phyloP scores from a whole-genome alignment of 92 coral and sea anemone genomes.

The Phenganax stokvisi region DNA sequence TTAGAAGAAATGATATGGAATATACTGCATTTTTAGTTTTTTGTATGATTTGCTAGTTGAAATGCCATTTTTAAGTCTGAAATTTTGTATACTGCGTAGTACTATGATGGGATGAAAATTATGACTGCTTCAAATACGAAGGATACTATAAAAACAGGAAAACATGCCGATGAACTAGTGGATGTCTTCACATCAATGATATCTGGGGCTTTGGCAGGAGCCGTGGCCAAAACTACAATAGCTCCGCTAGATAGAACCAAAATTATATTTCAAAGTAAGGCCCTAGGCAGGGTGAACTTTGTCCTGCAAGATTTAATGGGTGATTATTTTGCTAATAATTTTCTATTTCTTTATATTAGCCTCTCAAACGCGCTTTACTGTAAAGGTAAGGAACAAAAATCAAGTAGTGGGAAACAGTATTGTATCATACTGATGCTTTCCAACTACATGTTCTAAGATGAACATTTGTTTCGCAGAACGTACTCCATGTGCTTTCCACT shows the following conservation, averaged over 20 bases:
- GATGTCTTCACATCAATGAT: conserved; percentile 81
- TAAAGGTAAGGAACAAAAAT: conserved; percentile 43
- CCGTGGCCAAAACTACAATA: conserved; percentile 92
- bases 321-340: neutral
- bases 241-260: conserved; percentile 97
- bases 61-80: neutral
- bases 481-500: conserved; percentile 56
- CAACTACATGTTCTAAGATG: neutral
- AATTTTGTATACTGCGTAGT: too few relatives aligned
- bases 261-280: conserved; percentile 96
- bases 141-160: conserved; percentile 47
- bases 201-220: conserved; percentile 97
- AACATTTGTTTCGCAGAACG: conserved; percentile 54
- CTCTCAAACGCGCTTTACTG: conserved; percentile 55
- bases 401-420: neutral
- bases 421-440: neutral
- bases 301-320: neutral
- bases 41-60: neutral
- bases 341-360: conserved; percentile 38
- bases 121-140: neutral
- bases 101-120: too few relatives aligned
- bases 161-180: conserved; percentile 51
- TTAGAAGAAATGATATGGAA: neutral
- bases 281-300: neutral
- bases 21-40: neutral